Evolutionary conservation across 2,888 invertebrate genomes (phyloP).

Genomic region (Erebia palarica): DNA sequence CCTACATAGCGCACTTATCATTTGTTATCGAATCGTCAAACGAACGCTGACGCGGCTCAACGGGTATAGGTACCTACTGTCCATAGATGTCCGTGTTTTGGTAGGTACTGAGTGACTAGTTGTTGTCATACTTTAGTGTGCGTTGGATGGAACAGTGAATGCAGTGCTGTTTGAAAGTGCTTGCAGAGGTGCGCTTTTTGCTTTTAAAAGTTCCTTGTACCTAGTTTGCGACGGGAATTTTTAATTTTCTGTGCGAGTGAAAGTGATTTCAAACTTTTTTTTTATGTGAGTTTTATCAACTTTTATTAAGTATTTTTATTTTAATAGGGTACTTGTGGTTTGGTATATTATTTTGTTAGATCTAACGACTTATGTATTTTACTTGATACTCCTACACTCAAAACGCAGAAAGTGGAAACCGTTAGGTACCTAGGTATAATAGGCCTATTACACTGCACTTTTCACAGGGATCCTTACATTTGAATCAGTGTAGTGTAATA

Average conservation of each 20-base stretch:
- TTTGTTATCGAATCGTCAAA: conserved; percentile 34
- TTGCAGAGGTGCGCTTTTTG: conserved; percentile 10
- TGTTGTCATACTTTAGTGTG: conserved; percentile 37
- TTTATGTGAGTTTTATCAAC: neutral
- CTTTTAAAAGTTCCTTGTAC: conserved; percentile 21
- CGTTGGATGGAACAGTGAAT: conserved; percentile 31
- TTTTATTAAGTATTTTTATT: neutral
- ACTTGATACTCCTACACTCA: too few relatives aligned
- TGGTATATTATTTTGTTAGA: too few relatives aligned
- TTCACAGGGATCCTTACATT: too few relatives aligned
- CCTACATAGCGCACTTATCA: conserved; percentile 30
- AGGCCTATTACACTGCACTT: too few relatives aligned
- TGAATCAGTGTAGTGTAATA: too few relatives aligned
- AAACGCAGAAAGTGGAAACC: too few relatives aligned
- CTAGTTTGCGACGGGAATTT: conserved; percentile 20
- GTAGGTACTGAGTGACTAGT: conserved; percentile 30
- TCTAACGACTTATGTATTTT: too few relatives aligned
- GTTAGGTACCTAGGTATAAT: too few relatives aligned
- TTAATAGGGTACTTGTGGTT: neutral
- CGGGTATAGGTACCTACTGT: neutral
- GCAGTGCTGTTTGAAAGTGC: conserved; percentile 28
- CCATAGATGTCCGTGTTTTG: neutral
- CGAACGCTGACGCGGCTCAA: conserved; percentile 26
- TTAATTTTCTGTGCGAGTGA: conserved; percentile 17
- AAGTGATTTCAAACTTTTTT: conserved; percentile 17